A percentile compares a stretch with the other conserved stretches of the same genome.
These are phyloP conservation scores for Poeciliopsis paucimaculata DNA, from an alignment of 2,797 vertebrate genomes.

Conservation along the genomic window DNA sequence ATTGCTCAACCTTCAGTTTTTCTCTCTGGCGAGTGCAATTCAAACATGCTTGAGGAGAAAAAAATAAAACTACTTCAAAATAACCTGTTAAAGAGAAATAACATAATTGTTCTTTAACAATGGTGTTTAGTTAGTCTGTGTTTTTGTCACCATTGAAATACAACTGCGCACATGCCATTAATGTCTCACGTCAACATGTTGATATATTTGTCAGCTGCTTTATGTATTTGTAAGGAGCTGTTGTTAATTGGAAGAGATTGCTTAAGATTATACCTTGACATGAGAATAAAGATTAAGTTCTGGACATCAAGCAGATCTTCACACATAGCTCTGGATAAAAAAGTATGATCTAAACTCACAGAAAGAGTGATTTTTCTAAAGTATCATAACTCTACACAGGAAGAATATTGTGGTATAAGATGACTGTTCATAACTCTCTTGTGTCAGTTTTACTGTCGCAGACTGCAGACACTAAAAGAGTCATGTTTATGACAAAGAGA, in stretches of 20 bases:
- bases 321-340: constrained; percentile 1
- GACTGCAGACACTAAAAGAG: constrained; percentile 37
- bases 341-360: constrained; percentile 26
- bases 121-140: not conserved
- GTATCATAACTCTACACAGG: constrained; percentile 23
- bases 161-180: not conserved
- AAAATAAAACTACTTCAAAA: constrained; percentile 45
- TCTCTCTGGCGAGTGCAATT: not conserved
- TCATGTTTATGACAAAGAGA: constrained; percentile 47
- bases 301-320: constrained; percentile 8
- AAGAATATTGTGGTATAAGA: constrained; percentile 31
- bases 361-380: constrained; percentile 26
- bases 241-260: not conserved
- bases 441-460: constrained; percentile 45
- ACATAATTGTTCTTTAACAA: not conserved
- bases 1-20: not conserved
- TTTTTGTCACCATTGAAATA: not conserved
- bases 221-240: not conserved
- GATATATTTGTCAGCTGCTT: not conserved
- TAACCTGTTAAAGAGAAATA: constrained; percentile 5
- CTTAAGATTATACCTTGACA: not conserved
- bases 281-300: not conserved
- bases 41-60: not conserved
- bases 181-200: not conserved
- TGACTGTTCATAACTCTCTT: constrained; percentile 34